These are phyloP conservation scores for Caenorhabditis sp. DNA, from an alignment of 2,888 invertebrate species.

Conservation along the genomic window DNA sequence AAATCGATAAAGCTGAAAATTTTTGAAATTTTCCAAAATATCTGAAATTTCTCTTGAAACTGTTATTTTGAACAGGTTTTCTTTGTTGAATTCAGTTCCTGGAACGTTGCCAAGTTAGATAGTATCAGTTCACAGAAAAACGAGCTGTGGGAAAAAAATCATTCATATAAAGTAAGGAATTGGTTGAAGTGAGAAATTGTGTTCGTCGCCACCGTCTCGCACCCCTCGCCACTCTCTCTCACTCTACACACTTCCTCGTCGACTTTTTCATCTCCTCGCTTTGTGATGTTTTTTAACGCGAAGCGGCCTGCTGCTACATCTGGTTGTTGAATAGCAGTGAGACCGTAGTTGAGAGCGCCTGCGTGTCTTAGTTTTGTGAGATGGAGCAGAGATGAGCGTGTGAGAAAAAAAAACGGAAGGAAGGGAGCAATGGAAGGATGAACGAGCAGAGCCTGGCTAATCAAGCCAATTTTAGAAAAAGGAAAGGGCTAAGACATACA, in stretches of 20 bases:
- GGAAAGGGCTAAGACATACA: background rate
- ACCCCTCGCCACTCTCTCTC: background rate
- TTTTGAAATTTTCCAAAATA: background rate
- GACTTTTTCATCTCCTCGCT: background rate
- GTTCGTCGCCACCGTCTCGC: background rate
- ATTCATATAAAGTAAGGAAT: background rate
- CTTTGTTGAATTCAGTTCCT: too few species aligned
- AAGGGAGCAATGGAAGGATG: background rate
- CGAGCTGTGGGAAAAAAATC: too few species aligned
- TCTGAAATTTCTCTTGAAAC: too few species aligned
- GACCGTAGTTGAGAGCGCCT: background rate
- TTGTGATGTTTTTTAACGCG: background rate
- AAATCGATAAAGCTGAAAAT: background rate
- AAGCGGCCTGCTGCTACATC: background rate
- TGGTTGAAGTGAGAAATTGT: slow-evolving; percentile 1
- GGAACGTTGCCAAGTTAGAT: too few species aligned
- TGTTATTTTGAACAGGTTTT: too few species aligned
- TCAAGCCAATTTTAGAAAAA: slow-evolving; percentile 24
- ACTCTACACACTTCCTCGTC: background rate
- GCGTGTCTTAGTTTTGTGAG: background rate
- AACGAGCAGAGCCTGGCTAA: slow-evolving; percentile 10
- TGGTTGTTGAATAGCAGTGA: background rate
- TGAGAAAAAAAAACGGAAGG: background rate
- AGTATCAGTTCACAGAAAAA: too few species aligned
- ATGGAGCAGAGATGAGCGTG: background rate